These are phyloP conservation scores for Capitulum mitella DNA, from an alignment of 2,888 invertebrate species.

Conservation along the genomic window DNA sequence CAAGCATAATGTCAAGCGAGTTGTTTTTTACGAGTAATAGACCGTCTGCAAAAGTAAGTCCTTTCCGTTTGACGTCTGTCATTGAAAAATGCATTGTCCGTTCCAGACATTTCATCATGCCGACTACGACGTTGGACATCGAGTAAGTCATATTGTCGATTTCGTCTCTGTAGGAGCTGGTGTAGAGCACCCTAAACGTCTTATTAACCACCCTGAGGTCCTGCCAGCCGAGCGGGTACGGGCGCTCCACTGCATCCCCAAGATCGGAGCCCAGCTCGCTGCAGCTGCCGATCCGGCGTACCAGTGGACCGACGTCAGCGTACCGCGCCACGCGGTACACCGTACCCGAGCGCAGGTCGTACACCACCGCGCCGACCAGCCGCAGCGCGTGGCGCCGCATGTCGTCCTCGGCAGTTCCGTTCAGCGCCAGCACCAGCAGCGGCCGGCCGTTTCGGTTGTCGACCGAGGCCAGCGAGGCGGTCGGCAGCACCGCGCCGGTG, in stretches of 20 bases:
- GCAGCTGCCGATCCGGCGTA: neutral
- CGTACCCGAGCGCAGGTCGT: neutral
- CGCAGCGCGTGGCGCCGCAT: neutral
- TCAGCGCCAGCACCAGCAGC: neutral
- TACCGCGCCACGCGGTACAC: neutral
- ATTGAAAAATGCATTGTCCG: neutral
- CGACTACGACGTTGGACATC: neutral
- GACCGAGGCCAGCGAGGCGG: neutral
- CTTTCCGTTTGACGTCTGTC: neutral
- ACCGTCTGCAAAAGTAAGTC: neutral
- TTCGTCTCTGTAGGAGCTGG: neutral
- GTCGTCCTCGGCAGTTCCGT: neutral
- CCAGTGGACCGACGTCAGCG: neutral
- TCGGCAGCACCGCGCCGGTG: neutral
- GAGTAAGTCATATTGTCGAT: neutral
- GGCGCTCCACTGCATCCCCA: neutral
- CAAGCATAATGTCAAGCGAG: neutral
- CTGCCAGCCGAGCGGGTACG: neutral
- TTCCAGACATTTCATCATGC: neutral
- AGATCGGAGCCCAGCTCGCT: neutral
- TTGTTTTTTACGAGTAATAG: neutral
- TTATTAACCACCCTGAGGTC: neutral
- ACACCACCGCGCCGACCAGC: neutral
- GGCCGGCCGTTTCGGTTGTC: neutral
- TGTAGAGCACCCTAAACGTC: neutral